phyloP scores from a whole-genome alignment of 2,113 vertebrate genomes.

The Sylvia atricapilla region DNA sequence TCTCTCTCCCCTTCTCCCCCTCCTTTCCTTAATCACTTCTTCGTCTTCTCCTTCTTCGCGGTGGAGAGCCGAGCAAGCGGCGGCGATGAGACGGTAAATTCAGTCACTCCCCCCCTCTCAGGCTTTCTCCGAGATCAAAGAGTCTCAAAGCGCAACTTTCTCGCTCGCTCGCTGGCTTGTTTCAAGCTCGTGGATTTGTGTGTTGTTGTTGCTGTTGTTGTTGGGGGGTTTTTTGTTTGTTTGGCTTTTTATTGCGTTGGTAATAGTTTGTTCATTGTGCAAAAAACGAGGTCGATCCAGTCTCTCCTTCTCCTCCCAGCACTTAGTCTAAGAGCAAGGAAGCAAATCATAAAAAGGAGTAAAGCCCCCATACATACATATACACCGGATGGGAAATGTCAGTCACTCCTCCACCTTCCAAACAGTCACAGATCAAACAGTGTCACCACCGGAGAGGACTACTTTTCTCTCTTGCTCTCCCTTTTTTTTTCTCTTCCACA shows the following conservation, averaged over 20 bases:
- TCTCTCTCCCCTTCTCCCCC: conserved; percentile 30
- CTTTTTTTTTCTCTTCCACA: conserved; percentile 65
- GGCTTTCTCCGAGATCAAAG: conserved; percentile 77
- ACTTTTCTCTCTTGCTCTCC: conserved; percentile 80
- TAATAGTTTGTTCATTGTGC: conserved; percentile 78
- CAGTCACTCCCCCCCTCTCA: conserved; percentile 76
- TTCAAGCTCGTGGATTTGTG: conserved; percentile 71
- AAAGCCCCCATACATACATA: conserved; percentile 75
- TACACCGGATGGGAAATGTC: conserved; percentile 89
- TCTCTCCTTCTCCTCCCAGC: conserved; percentile 73
- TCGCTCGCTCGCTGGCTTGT: conserved; percentile 65
- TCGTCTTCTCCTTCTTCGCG: conserved; percentile 56
- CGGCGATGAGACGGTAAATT: conserved; percentile 75
- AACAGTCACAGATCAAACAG: conserved; percentile 86
- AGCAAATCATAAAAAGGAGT: conserved; percentile 82
- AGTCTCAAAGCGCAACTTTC: conserved; percentile 83
- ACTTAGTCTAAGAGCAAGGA: conserved; percentile 78
- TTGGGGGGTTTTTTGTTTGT: conserved; percentile 3
- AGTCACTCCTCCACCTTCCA: conserved; percentile 90
- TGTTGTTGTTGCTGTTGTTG: conserved; percentile 53
- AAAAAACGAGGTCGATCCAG: conserved; percentile 76
- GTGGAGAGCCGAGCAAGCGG: conserved; percentile 57
- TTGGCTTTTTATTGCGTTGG: conserved; percentile 68
- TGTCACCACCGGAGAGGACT: conserved; percentile 81
- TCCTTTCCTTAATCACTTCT: conserved; percentile 67